Evolutionary conservation across 2,113 vertebrate genomes (phyloP).

Genomic region (Ochotona princeps): DNA sequence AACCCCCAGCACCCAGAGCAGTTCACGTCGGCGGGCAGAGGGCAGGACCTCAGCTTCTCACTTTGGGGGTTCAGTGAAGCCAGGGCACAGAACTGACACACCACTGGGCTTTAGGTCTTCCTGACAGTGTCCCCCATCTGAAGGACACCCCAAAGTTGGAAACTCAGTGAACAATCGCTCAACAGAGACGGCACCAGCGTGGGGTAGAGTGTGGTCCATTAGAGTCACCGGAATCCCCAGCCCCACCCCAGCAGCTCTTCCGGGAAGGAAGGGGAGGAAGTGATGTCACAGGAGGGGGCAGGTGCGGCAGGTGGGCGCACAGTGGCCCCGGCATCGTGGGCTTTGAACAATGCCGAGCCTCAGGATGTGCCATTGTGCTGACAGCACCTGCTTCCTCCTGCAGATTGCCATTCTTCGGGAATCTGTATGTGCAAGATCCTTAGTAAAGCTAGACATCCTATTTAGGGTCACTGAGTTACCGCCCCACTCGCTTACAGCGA

Average conservation of each 20-base stretch:
- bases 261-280: slow-evolving; percentile 1
- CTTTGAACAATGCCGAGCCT: fast-evolving
- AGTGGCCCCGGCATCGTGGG: neutral
- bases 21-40: neutral
- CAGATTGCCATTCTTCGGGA: neutral
- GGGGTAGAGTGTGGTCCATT: no score
- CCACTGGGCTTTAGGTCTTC: neutral
- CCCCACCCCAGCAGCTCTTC: neutral
- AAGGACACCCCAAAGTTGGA: no score
- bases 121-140: no score
- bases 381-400: neutral
- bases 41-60: neutral
- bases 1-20: neutral
- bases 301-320: fast-evolving
- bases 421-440: neutral
- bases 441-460: neutral
- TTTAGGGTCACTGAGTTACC: neutral
- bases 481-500: neutral
- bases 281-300: fast-evolving
- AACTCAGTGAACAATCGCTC: no score
- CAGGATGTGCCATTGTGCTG: neutral
- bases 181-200: no score
- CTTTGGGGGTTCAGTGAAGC: neutral
- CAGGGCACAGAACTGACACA: neutral
- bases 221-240: neutral